These are phyloP conservation scores for Ptychobarbus kaznakovi DNA, from an alignment of 2,797 vertebrate species.

Conservation along the genomic window DNA sequence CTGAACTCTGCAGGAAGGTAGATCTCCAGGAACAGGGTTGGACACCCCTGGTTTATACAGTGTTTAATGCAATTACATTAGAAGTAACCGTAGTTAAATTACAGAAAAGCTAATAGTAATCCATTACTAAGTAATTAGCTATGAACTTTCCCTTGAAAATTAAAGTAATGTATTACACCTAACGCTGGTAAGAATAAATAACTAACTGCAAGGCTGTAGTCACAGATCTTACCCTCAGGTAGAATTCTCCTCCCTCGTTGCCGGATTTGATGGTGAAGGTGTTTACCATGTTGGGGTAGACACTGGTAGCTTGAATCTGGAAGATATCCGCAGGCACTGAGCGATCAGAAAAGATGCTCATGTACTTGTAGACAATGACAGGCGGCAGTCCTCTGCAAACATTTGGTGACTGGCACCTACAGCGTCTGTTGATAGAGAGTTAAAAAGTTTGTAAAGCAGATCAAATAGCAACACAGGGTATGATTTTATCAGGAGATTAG, in stretches of 20 bases:
- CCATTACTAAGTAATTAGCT: neutral
- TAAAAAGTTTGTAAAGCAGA: neutral
- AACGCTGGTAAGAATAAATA: neutral
- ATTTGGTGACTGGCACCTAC: slow-evolving; percentile 83
- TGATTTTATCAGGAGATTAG: neutral
- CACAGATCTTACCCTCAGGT: slow-evolving; percentile 74
- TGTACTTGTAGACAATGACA: slow-evolving; percentile 94
- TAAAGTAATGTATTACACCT: neutral
- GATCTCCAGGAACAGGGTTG: no score
- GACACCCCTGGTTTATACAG: no score
- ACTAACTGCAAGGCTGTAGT: neutral
- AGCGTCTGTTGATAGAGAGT: slow-evolving; percentile 80
- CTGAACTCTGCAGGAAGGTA: no score
- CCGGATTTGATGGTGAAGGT: slow-evolving; percentile 95
- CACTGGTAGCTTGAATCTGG: slow-evolving; percentile 95
- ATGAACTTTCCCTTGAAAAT: no score
- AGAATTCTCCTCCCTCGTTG: slow-evolving; percentile 92
- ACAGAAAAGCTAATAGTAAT: neutral
- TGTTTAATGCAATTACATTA: neutral
- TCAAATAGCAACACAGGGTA: neutral
- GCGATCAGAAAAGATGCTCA: slow-evolving; percentile 93
- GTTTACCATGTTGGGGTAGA: slow-evolving; percentile 92
- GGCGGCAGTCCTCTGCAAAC: slow-evolving; percentile 83
- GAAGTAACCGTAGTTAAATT: neutral
- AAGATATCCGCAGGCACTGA: slow-evolving; percentile 90